These are phyloP conservation scores for Pan troglodytes DNA, from an alignment of 2,113 vertebrate genomes.

Conservation along the genomic window NHGRI_mPanTro3-v2.1_pri NC_086015.1:4989501-4990000, in stretches of 20 bases:
- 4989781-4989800: background rate
- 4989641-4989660: background rate
- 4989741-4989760: background rate
- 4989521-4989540: background rate
- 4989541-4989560: background rate
- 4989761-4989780: background rate
- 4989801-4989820: constrained; percentile 29
- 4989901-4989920: background rate
- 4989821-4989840: constrained; percentile 17
- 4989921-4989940: background rate
- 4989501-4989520: background rate
- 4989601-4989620: background rate
- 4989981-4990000: background rate
- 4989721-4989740: background rate
- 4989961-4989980: background rate
- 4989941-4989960: background rate
- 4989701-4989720: background rate
- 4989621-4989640: background rate
- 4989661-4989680: background rate
- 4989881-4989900: background rate
- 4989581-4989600: background rate
- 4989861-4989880: constrained; percentile 56
- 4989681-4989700: background rate
- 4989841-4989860: constrained; percentile 53
- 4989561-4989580: background rate